Base-by-base conservation (phyloP, 1,140 invertebrate genomes). In the Diprion similis region DNA sequence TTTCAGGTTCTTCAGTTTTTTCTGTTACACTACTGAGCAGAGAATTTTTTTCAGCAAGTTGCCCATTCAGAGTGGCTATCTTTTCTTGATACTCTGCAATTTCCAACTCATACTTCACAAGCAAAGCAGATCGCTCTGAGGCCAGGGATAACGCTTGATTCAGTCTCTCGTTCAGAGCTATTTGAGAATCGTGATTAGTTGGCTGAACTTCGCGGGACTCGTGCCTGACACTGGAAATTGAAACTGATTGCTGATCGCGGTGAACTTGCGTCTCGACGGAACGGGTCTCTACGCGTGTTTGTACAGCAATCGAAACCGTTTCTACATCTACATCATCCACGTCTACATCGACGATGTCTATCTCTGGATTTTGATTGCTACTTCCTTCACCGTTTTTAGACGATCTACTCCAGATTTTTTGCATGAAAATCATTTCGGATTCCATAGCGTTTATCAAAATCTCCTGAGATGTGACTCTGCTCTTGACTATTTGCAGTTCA, bases 41-140 rank as follows among this genome's bases (percentile, higher is more conserved):
- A 0, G 19, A 47, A 71, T 80, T 75, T 66, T 77, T 84, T 19
- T 80, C 80, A 0, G 78, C 75, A 11, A 85, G 72, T 1, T 69
- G 59, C 68, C 71, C 76, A 9, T 77, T 77, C 9, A 85, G 72
- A 7, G 70, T 66, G 0, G 66, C 73, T 10, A 83, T 66, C 70
- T 78, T 79, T 0, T 73, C 71, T 46, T 74, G 76, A 45, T 74
- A 81, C 66, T 86, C 84, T 0, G 75, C 46, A 13, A 85, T 73
- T 70, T 82, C 80, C 1, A 79, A 73, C 66, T 86, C 84, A 68
- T 75, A 82, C 59, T 83, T 84, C 0, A 79, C 71, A 0, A 85
- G 69, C 6, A 76, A 78, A 19, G 77, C 75, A 0, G 81, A 80
- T 15, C 83, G 77, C 70, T 85, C 81, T 0, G 84, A 82, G 2